phyloP scores from a whole-genome alignment of 1,140 invertebrate species.

The Macrocentrus cingulum region DNA sequence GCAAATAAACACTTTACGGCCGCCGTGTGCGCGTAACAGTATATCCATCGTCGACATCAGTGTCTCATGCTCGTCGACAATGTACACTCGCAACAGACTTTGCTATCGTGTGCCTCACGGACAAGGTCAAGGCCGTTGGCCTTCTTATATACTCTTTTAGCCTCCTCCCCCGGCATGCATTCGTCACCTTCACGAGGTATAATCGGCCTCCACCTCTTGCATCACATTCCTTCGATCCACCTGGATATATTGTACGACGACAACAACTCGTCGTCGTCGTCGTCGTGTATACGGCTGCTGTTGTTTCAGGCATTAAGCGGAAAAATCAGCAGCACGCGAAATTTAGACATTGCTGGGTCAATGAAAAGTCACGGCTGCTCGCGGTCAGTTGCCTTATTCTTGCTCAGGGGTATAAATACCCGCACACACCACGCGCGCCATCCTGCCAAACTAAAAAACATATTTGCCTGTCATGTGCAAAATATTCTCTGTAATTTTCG shows the following conservation, averaged over 20 bases:
- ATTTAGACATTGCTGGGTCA: conserved; percentile 33
- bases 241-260: no score
- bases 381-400: conserved; percentile 49
- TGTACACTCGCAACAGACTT: neutral
- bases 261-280: no score
- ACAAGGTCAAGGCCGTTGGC: conserved; percentile 52
- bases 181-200: conserved; percentile 21
- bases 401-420: conserved; percentile 4
- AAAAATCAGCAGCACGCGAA: no score
- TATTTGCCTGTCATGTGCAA: no score
- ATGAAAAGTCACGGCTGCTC: conserved; percentile 51
- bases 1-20: no score
- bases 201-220: conserved; percentile 9
- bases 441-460: no score
- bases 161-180: conserved; percentile 16
- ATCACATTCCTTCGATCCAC: conserved; percentile 2
- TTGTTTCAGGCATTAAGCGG: conserved; percentile 1
- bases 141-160: conserved; percentile 37
- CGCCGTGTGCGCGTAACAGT: no score
- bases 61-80: no score
- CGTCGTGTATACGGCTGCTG: neutral
- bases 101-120: conserved; percentile 31
- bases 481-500: no score
- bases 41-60: no score
- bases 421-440: no score